These are phyloP conservation scores for Chamaea fasciata DNA, from an alignment of 2,113 vertebrate genomes.

Conservation along the genomic window DNA sequence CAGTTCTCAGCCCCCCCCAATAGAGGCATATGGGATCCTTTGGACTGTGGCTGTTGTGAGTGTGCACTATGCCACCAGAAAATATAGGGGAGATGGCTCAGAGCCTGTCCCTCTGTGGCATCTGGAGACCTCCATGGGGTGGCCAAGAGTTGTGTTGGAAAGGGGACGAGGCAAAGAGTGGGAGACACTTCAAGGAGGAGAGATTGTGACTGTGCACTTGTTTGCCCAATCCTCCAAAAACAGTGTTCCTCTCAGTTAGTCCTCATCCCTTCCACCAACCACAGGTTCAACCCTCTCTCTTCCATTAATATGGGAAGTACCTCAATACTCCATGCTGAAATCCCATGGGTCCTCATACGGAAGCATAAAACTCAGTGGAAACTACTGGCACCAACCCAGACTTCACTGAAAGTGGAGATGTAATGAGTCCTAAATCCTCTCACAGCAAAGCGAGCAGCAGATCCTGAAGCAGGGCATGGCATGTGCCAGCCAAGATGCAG, in stretches of 20 bases:
- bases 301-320: not conserved
- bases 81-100: not conserved
- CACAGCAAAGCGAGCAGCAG: rapidly evolving
- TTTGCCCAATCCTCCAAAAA: not conserved
- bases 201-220: not conserved
- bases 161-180: not conserved
- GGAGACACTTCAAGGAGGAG: not conserved
- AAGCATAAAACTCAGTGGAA: not conserved
- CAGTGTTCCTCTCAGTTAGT: not conserved
- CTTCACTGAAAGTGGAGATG: not conserved
- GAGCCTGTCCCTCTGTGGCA: not conserved
- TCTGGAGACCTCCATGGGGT: rapidly evolving
- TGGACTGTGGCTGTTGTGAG: not conserved
- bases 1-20: not conserved
- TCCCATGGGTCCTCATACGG: rapidly evolving
- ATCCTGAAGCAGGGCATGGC: rapidly evolving
- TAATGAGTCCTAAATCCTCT: not conserved
- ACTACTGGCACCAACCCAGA: not conserved
- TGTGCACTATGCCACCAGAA: not conserved
- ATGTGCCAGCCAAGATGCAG: not conserved
- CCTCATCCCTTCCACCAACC: not conserved
- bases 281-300: not conserved
- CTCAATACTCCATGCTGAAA: not conserved
- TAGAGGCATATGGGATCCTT: not conserved
- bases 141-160: rapidly evolving